Conservation (phyloP, 2,888 invertebrate genomes). For the Andricus quercusramuli region DNA sequence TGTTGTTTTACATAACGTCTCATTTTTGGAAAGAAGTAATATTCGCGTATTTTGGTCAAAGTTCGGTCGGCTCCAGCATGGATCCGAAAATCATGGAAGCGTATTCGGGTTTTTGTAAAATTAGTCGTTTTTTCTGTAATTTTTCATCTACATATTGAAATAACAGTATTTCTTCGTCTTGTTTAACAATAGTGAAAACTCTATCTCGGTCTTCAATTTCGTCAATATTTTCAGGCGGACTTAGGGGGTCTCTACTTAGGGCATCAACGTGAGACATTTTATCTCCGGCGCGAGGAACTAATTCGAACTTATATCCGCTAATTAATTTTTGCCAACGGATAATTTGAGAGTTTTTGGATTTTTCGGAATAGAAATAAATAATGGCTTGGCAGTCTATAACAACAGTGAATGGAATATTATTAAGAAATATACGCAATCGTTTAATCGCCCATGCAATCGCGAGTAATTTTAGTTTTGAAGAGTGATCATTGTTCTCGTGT, state of each 20-base stretch:
- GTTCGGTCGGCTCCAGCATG: conserved; percentile 50
- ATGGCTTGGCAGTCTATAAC: conserved; percentile 59
- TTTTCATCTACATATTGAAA: too few relatives aligned
- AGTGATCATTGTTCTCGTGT: background rate
- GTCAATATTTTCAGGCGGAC: too few relatives aligned
- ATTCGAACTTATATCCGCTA: too few relatives aligned
- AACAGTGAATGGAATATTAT: conserved; percentile 54
- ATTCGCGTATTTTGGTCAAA: background rate
- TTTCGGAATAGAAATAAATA: conserved; percentile 51
- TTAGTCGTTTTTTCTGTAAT: too few relatives aligned
- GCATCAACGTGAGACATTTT: too few relatives aligned
- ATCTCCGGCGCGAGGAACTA: too few relatives aligned
- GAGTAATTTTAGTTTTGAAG: conserved; percentile 1
- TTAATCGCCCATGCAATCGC: conserved; percentile 21
- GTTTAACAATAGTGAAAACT: too few relatives aligned
- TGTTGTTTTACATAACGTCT: background rate
- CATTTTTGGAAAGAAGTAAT: background rate
- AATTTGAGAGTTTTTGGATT: conserved; percentile 53
- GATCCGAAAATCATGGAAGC: conserved; percentile 45
- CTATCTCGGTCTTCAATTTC: too few relatives aligned
- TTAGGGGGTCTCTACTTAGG: too few relatives aligned
- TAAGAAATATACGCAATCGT: conserved; percentile 49
- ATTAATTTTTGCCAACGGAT: too few relatives aligned
- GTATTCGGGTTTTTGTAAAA: background rate
- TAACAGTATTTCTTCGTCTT: too few relatives aligned